phyloP scores from a whole-genome alignment of 2,888 invertebrate genomes.

The Meta bourneti region DNA sequence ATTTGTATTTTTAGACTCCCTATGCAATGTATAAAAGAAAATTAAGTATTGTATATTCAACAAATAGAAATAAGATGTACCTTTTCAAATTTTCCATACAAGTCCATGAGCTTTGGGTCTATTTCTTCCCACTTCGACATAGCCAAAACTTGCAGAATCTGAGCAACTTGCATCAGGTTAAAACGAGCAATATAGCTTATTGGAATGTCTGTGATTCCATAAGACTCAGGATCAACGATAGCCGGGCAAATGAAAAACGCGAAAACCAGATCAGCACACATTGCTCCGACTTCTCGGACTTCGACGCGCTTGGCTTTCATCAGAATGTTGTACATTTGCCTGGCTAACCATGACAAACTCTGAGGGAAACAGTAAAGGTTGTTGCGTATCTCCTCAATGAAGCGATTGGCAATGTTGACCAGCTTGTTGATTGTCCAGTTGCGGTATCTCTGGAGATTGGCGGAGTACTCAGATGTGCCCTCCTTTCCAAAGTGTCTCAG shows the following conservation, averaged over 20 bases:
- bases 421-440: slow-evolving; percentile 89
- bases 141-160: slow-evolving; percentile 94
- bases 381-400: slow-evolving; percentile 90
- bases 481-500: slow-evolving; percentile 89
- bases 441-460: slow-evolving; percentile 89
- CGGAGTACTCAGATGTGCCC: slow-evolving; percentile 87
- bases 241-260: slow-evolving; percentile 97
- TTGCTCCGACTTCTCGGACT: slow-evolving; percentile 83
- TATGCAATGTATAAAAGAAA: too few relatives aligned
- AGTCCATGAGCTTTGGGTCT: slow-evolving; percentile 87
- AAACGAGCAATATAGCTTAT: slow-evolving; percentile 94
- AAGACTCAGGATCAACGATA: slow-evolving; percentile 96
- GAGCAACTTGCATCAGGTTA: slow-evolving; percentile 88
- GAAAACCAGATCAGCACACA: slow-evolving; percentile 95
- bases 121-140: slow-evolving; percentile 91
- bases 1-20: too few relatives aligned
- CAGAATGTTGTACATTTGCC: slow-evolving; percentile 89
- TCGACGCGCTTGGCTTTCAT: slow-evolving; percentile 84
- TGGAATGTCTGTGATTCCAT: slow-evolving; percentile 90
- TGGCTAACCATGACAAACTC: slow-evolving; percentile 92
- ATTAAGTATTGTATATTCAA: too few relatives aligned
- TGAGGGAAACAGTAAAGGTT: slow-evolving; percentile 95
- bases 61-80: slow-evolving; percentile 78
- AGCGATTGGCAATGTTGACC: slow-evolving; percentile 88
- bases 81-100: slow-evolving; percentile 90